Percentiles rank a stretch among this genome's conserved stretches.
These are phyloP conservation scores for human (Homo sapiens) DNA, from an alignment of 2,113 vertebrate species.

Conservation along the genomic window DNA sequence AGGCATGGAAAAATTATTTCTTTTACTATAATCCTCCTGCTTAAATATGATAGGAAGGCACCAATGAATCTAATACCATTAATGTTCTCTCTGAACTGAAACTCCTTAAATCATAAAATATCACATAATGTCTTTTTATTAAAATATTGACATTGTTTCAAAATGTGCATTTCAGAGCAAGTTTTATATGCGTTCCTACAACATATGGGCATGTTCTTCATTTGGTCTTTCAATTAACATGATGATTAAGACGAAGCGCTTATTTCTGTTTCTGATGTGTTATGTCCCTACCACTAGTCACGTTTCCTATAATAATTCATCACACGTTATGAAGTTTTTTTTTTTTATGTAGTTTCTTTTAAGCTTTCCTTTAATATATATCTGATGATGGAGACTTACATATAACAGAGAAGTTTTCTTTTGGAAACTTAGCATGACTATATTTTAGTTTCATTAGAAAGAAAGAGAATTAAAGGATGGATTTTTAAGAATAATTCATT, in stretches of 20 bases:
- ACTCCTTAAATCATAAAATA: conserved; percentile 78
- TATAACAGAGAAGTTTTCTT: conserved; percentile 18
- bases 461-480: background rate
- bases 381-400: background rate
- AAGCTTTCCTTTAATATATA: conserved; percentile 9
- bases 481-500: background rate
- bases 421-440: background rate
- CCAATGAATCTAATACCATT: conserved; percentile 78
- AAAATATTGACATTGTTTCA: conserved; percentile 71
- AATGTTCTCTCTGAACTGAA: conserved; percentile 74
- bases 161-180: conserved; percentile 57
- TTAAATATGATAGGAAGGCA: conserved; percentile 81
- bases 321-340: conserved; percentile 43
- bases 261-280: conserved; percentile 19
- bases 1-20: conserved; percentile 73
- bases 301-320: conserved; percentile 16
- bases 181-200: conserved; percentile 53
- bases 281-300: background rate
- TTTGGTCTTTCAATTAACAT: conserved; percentile 67
- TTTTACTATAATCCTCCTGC: conserved; percentile 81
- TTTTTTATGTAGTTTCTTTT: conserved; percentile 39
- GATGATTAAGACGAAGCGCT: conserved; percentile 55
- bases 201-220: conserved; percentile 51
- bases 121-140: conserved; percentile 74
- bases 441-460: conserved; percentile 4